Evolutionary conservation across 2,797 vertebrate genomes (phyloP).

Genomic region (Anguilla pacifica): DNA sequence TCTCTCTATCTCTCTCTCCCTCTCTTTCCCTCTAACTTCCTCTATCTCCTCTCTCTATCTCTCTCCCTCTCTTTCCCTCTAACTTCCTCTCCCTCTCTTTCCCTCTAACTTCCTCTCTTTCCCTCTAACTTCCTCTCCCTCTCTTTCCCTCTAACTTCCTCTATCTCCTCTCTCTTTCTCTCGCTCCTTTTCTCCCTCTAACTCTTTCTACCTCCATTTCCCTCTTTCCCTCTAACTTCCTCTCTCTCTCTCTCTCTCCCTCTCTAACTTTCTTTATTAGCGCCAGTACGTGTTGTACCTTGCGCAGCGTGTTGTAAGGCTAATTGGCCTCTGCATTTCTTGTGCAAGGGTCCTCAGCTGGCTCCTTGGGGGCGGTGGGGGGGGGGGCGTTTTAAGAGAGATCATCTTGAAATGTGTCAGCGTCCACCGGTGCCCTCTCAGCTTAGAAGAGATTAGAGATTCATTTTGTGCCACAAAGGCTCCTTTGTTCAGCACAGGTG

Average conservation of each 20-base stretch:
- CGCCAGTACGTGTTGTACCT: neutral
- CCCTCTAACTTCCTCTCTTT: neutral
- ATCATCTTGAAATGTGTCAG: neutral
- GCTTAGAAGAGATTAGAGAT: neutral
- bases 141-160: neutral
- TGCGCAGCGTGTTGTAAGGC: neutral
- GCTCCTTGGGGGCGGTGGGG: neutral
- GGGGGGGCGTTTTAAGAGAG: neutral
- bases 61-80: conserved; percentile 4
- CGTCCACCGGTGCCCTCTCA: neutral
- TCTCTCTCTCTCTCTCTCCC: neutral
- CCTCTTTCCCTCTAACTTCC: neutral
- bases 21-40: neutral
- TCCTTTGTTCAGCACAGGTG: neutral
- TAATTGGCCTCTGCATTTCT: neutral
- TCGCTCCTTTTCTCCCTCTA: neutral
- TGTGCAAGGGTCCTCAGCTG: neutral
- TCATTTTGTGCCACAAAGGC: neutral
- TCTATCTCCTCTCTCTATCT: neutral
- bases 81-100: neutral
- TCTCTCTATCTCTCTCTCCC: neutral
- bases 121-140: neutral
- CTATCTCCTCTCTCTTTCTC: neutral
- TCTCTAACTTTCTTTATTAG: neutral
- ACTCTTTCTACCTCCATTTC: neutral